Evolutionary conservation across 1,140 invertebrate species (phyloP), one percentile per base, ranked within the genome.

Genomic region (Gryllus bimaculatus): DNA sequence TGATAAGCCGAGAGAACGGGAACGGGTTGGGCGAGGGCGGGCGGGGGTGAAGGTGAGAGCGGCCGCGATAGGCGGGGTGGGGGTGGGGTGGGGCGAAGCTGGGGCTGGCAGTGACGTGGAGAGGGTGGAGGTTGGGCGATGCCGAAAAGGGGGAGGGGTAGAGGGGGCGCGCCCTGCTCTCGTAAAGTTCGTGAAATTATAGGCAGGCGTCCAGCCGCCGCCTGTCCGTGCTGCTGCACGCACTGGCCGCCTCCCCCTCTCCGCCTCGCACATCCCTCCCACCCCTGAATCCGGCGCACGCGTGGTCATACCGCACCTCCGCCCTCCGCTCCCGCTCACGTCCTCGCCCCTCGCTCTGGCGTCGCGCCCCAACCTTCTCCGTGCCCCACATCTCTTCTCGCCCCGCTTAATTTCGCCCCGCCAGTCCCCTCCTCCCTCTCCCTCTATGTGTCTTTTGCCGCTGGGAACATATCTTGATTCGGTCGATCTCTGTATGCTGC

Each of bases 121-220:
- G 26, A 39, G 26, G 26, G 26, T 1, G 1, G 26, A 5, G 5
- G 26, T 1, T 5, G 26, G 26, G 26, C 26, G 26, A 39, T 39
- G 26, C 26, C 26, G 26, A 39, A 39, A 39, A 39, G 26, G 10
- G 54, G 54, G 1, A 66, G 10, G 2, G 54, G 54, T 1, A 10
- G n/a, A n/a, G n/a, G 54, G 54, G 54, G 2, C 54, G 54, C 54
- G 54, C 54, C 10, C 18, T 7, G 54, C 54, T 66, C 54, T 66
- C 54, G 54, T 66, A 66, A 66, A 66, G 54, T 66, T 66, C 54
- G 54, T 66, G 54, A 66, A 66, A 66, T n/a, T 66, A 66, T 66
- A 66, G n/a, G 54, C 54, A 18, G 54, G 54, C 54, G 54, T 66
- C 2, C 2, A 66, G 54, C 54, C 10, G 54, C 54, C 54, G 10